Evolutionary conservation across 37 sponge, comb jelly and placozoan species (phyloP).

Genomic region (Axinella damicornis): DNA sequence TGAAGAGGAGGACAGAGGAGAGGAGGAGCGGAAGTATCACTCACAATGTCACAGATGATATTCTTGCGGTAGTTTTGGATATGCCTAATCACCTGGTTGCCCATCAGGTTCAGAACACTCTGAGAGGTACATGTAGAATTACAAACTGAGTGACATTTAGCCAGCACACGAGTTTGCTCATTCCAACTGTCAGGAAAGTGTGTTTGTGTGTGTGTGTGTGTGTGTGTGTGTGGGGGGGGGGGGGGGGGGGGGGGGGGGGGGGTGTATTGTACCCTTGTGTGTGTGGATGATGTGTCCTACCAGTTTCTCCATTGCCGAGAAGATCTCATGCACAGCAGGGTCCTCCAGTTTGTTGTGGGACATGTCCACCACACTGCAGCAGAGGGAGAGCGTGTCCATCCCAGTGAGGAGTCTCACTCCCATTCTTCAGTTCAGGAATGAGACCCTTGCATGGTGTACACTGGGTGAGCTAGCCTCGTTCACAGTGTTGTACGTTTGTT

Average conservation of each 20-base stretch:
- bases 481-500: too few species aligned
- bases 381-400: too few species aligned
- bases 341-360: slow-evolving; percentile 94
- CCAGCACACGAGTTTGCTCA: too few species aligned
- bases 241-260: not conserved
- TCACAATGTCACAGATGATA: slow-evolving; percentile 82
- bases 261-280: not conserved
- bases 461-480: too few species aligned
- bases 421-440: too few species aligned
- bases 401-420: too few species aligned
- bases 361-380: slow-evolving; percentile 86
- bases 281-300: slow-evolving; percentile 46
- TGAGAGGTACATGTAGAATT: too few species aligned
- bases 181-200: too few species aligned
- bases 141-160: too few species aligned
- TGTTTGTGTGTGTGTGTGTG: not conserved
- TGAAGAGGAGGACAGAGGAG: not conserved
- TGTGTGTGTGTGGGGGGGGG: too few species aligned
- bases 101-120: slow-evolving; percentile 92
- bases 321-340: slow-evolving; percentile 69
- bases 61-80: slow-evolving; percentile 92
- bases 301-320: slow-evolving; percentile 84
- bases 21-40: not conserved
- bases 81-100: slow-evolving; percentile 88
- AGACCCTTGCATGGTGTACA: too few species aligned